Evolutionary conservation across 2,797 vertebrate genomes (phyloP).

Genomic region (Calcarius lapponicus): DNA sequence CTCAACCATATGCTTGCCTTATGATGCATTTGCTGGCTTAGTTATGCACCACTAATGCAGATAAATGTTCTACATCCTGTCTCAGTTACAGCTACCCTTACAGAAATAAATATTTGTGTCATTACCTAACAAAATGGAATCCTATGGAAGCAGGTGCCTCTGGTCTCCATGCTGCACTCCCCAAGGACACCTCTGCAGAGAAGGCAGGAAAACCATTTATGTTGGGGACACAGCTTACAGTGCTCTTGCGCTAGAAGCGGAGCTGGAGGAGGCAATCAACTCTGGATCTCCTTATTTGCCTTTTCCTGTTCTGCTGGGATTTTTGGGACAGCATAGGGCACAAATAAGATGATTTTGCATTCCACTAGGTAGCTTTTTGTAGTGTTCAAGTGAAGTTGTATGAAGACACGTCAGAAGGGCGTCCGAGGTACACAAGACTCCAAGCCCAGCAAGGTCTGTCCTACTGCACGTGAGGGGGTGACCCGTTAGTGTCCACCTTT

Average conservation of each 20-base stretch:
- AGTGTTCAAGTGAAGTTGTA: neutral
- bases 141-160: neutral
- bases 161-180: neutral
- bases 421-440: neutral
- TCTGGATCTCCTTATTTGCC: neutral
- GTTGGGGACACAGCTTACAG: neutral
- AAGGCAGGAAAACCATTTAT: neutral
- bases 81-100: neutral
- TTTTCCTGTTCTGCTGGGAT: neutral
- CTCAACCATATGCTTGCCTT: neutral
- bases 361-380: neutral
- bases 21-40: conserved; percentile 20
- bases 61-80: neutral
- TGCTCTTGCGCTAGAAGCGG: neutral
- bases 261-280: neutral
- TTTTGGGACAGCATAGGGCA: neutral
- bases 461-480: neutral
- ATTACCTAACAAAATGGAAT: neutral
- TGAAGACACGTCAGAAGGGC: neutral
- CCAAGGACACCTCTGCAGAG: neutral
- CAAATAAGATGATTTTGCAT: neutral
- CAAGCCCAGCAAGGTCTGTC: neutral
- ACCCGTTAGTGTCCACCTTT: neutral
- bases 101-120: neutral
- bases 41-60: neutral